Conservation (phyloP, 2,113 vertebrate species). For the Caloenas nicobarica region DNA sequence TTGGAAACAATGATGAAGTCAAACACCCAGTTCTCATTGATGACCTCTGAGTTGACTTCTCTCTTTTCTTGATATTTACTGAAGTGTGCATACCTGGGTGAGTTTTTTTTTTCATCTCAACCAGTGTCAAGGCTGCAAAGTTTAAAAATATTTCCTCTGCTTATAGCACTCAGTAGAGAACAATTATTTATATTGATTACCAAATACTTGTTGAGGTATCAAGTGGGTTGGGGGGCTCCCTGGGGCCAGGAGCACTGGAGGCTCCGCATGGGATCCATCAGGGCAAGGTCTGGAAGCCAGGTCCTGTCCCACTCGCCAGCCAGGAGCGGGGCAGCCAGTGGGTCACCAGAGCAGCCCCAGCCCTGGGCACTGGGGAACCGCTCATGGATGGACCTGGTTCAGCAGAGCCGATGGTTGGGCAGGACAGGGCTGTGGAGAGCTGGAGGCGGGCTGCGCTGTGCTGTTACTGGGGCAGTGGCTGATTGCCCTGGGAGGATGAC, state of each 20-base stretch:
- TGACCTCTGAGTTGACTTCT: neutral
- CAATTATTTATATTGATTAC: neutral
- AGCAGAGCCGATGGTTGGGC: accelerated
- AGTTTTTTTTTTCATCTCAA: neutral
- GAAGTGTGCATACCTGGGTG: accelerated
- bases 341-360: neutral
- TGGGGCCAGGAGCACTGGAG: neutral
- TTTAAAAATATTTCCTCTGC: neutral
- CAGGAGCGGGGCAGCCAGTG: neutral
- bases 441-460: neutral
- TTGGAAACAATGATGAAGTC: neutral
- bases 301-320: accelerated
- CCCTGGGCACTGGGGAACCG: accelerated
- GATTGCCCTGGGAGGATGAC: no score
- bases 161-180: neutral
- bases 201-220: neutral
- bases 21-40: accelerated
- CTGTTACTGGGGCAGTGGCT: no score
- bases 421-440: neutral
- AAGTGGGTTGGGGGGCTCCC: neutral
- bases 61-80: neutral
- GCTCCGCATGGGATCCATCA: accelerated
- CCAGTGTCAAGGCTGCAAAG: neutral
- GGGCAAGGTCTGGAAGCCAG: neutral
- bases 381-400: no score